A percentile compares a stretch with the other conserved stretches of the same genome.
These are phyloP conservation scores for Chascanopsetta lugubris DNA, from an alignment of 2,113 vertebrate species.

Conservation along the genomic window DNA sequence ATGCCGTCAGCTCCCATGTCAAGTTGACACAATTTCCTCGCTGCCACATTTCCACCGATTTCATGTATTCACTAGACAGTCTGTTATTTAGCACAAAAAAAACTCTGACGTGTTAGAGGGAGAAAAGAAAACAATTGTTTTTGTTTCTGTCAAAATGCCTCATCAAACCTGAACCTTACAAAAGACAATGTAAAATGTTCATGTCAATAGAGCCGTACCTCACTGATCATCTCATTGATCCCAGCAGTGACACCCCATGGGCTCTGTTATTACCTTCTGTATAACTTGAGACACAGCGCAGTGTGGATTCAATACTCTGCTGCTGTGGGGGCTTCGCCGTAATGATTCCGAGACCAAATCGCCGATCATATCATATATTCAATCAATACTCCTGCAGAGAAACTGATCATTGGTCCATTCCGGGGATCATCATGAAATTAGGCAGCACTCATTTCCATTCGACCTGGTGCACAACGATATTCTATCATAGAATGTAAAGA, in stretches of 20 bases:
- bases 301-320: background rate
- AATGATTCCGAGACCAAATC: background rate
- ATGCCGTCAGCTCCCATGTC: background rate
- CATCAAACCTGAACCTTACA: background rate
- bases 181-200: slow-evolving; percentile 13
- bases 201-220: background rate
- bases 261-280: slow-evolving; percentile 3
- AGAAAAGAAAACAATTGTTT: slow-evolving; percentile 19
- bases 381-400: slow-evolving; percentile 34
- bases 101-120: background rate
- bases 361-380: slow-evolving; percentile 29
- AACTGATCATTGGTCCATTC: slow-evolving; percentile 6
- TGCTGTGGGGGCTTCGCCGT: slow-evolving; percentile 1
- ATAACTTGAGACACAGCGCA: background rate
- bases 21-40: background rate
- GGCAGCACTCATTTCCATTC: too few species aligned
- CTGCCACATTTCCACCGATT: background rate
- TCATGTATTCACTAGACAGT: too few species aligned
- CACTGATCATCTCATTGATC: slow-evolving; percentile 31
- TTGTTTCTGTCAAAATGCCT: slow-evolving; percentile 35
- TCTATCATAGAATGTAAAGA: too few species aligned
- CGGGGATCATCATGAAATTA: slow-evolving; percentile 21
- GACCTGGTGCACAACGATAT: too few species aligned
- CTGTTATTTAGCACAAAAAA: slow-evolving; percentile 14
- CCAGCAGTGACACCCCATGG: background rate